Evolutionary conservation across 2,888 invertebrate genomes (phyloP).

Genomic region (Mycalesis mineus): DNA sequence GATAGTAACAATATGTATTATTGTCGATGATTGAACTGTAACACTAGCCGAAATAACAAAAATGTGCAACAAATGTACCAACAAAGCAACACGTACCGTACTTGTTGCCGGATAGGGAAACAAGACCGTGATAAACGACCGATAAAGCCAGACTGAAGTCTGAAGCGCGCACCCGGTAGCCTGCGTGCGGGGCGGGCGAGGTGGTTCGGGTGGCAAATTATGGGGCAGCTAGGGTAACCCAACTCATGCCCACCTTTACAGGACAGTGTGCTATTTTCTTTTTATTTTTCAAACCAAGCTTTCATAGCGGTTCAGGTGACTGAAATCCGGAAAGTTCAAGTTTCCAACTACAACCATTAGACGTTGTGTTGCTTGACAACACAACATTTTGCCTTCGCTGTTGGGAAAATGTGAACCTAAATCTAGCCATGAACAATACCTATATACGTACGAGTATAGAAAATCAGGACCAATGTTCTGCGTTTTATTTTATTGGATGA

Average conservation of each 20-base stretch:
- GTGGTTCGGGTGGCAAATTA: background rate
- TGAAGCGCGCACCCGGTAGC: background rate
- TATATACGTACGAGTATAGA: too few species aligned
- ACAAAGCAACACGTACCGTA: background rate
- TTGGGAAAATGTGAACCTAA: too few species aligned
- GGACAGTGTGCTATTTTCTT: background rate
- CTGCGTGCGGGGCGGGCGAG: slow-evolving; percentile 5
- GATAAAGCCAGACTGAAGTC: slow-evolving; percentile 1
- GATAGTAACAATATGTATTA: background rate
- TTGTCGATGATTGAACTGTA: background rate
- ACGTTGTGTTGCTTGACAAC: too few species aligned
- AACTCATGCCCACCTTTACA: background rate
- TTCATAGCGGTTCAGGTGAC: too few species aligned
- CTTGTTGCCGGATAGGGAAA: slow-evolving; percentile 6
- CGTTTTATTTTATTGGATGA: too few species aligned
- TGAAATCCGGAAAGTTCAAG: too few species aligned
- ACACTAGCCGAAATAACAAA: background rate
- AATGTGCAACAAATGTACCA: background rate
- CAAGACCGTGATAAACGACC: slow-evolving; percentile 10
- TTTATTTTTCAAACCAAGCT: too few species aligned
- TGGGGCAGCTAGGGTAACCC: background rate
- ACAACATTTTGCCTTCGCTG: too few species aligned
- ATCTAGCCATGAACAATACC: too few species aligned
- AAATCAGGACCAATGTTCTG: too few species aligned
- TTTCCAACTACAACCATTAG: too few species aligned